Percentiles rank a stretch among this genome's conserved stretches.
These are phyloP conservation scores for Adela reaumurella DNA, from an alignment of 2,888 invertebrate species.

Conservation along the genomic window DNA sequence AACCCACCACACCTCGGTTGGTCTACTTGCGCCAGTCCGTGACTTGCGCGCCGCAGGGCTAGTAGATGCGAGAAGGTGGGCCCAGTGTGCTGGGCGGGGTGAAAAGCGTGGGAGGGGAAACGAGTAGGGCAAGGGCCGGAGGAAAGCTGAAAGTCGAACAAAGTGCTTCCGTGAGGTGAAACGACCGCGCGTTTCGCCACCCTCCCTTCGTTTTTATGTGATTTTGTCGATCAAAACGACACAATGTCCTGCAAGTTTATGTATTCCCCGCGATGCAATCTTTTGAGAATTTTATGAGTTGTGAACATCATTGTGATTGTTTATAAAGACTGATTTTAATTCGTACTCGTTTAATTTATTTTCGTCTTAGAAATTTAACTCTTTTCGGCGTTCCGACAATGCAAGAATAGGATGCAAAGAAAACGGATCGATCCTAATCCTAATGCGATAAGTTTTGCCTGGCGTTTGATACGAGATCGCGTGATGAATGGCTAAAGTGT, in stretches of 20 bases:
- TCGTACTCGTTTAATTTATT: background rate
- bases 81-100: background rate
- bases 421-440: background rate
- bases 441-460: background rate
- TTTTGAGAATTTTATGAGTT: background rate
- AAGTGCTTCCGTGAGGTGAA: too few species aligned
- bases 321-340: background rate
- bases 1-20: background rate
- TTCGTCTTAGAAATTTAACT: background rate
- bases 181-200: too few species aligned
- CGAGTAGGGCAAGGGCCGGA: background rate
- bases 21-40: background rate
- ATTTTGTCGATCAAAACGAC: too few species aligned
- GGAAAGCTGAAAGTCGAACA: background rate
- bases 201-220: too few species aligned
- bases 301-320: background rate
- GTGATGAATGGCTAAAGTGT: background rate
- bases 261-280: too few species aligned
- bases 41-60: background rate
- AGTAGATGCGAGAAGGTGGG: too few species aligned
- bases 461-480: background rate
- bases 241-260: too few species aligned
- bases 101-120: background rate
- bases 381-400: background rate
- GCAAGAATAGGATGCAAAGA: background rate